Base-by-base conservation (phyloP, 2,797 vertebrate genomes). In the Paramormyrops hopkinsi region DNA sequence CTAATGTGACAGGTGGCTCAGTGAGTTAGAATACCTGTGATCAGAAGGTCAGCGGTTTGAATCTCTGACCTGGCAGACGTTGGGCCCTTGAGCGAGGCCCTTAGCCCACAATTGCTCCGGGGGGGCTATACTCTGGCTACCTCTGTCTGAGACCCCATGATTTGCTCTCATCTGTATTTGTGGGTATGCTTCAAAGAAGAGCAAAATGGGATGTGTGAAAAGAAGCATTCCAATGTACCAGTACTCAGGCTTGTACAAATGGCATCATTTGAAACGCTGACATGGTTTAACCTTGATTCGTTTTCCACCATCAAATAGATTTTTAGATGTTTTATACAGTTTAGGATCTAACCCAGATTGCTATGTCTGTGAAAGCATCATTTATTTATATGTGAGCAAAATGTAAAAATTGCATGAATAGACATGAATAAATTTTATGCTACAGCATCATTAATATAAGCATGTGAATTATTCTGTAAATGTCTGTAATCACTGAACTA, bases 371-470 rank as follows among this genome's bases (percentile, higher is more conserved):
- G 19, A n/a, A 82, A 73, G 33, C 65, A 73, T 46, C 37, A 82
- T 46, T 82, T 82, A 46, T 82, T 82, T 82, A 82, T 82, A 82
- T 46, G 19, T 82, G 76, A 3, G 19, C 37, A 82, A 46, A 46
- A 82, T 82, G 37, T 46, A 46, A 44, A 46, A 82, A 82, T 82
- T 82, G 76, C 19, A 82, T 82, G 76, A 82, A 82, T 44, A 46
- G 76, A 46, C 76, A 82, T 82, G 41, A 46, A 46, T 82, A 82
- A 46, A 46, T 82, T 11, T 46, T 8, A 82, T 46, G 41, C 19
- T 82, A n/a, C 76, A 44, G 76, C 76, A 46, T 82, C 41, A 82
- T 82, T 19, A 82, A 46, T 82, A 46, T 82, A 82, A n/a, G 76
- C 41, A 82, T 46, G 76, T 46, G 19, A 19, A 82, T 19, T 41